phyloP scores from a whole-genome alignment of 2,113 vertebrate genomes.

The Limanda limanda region DNA sequence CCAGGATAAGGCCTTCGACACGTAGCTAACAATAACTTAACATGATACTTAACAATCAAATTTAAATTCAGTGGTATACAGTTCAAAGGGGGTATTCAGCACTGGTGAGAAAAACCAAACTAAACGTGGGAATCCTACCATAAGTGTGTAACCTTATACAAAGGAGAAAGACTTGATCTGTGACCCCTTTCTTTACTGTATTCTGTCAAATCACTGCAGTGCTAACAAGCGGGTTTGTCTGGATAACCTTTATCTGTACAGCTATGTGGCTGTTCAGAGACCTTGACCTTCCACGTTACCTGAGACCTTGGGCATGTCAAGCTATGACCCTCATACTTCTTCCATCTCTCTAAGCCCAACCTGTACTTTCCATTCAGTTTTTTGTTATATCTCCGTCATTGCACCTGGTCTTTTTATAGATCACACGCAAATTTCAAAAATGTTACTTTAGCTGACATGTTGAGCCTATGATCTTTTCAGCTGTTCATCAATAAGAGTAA shows the following conservation, averaged over 20 bases:
- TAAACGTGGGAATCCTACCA: background rate
- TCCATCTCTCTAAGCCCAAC: background rate
- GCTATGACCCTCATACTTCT: slow-evolving; percentile 45
- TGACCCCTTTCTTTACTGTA: slow-evolving; percentile 47
- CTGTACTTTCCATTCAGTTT: background rate
- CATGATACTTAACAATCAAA: too few relatives aligned
- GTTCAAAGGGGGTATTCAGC: slow-evolving; percentile 31
- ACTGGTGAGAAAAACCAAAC: slow-evolving; percentile 4
- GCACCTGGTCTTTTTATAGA: background rate
- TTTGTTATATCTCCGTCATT: background rate
- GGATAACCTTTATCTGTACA: slow-evolving; percentile 76
- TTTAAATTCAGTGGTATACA: slow-evolving; percentile 51
- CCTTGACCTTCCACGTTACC: slow-evolving; percentile 74
- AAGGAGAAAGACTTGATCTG: slow-evolving; percentile 52
- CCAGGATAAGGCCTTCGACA: background rate
- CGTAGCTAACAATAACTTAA: background rate
- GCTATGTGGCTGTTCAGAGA: slow-evolving; percentile 61
- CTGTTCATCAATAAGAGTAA: too few relatives aligned
- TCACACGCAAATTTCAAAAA: too few relatives aligned
- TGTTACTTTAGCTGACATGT: too few relatives aligned
- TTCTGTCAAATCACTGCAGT: slow-evolving; percentile 43
- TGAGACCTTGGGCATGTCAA: slow-evolving; percentile 50
- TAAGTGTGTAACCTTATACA: slow-evolving; percentile 59
- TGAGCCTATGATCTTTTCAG: too few relatives aligned
- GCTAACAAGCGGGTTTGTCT: slow-evolving; percentile 77